These are phyloP conservation scores for Pterostichus madidus DNA, from an alignment of 2,888 invertebrate genomes.

Conservation along the genomic window DNA sequence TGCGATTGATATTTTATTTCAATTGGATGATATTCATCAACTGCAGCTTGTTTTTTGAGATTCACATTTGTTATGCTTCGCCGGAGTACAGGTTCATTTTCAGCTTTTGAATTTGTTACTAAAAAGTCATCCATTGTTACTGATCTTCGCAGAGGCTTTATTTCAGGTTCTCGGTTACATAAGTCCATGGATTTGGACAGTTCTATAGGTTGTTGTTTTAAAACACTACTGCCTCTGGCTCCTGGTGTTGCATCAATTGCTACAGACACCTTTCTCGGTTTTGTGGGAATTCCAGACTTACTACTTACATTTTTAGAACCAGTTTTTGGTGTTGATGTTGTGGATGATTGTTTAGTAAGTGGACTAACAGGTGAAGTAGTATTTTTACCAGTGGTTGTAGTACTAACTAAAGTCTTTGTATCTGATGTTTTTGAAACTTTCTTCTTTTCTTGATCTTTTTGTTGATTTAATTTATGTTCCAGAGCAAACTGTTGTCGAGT, in stretches of 20 bases:
- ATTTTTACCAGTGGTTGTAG: constrained; percentile 71
- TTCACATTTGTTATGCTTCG: constrained; percentile 75
- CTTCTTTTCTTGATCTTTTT: constrained; percentile 72
- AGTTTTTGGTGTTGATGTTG: constrained; percentile 70
- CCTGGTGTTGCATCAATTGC: constrained; percentile 89
- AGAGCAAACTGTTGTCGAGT: constrained; percentile 75
- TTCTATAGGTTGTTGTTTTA: constrained; percentile 89
- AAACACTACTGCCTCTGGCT: constrained; percentile 85
- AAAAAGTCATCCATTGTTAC: constrained; percentile 77
- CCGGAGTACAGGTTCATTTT: constrained; percentile 70
- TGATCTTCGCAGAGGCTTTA: constrained; percentile 76
- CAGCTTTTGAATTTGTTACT: constrained; percentile 69
- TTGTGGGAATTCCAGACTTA: constrained; percentile 70
- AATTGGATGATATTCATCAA: constrained; percentile 68
- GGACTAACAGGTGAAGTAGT: constrained; percentile 76
- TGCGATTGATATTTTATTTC: constrained; percentile 67
- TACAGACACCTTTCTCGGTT: constrained; percentile 86
- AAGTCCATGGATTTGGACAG: constrained; percentile 83
- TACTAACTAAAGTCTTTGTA: constrained; percentile 52
- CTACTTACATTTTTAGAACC: constrained; percentile 30
- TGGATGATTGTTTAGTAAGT: constrained; percentile 67
- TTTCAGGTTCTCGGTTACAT: constrained; percentile 71
- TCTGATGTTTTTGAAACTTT: constrained; percentile 65
- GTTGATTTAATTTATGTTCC: constrained; percentile 74
- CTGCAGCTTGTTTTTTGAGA: constrained; percentile 70